Conservation (phyloP, 2,797 vertebrate species). For the Limnodromus scolopaceus region DNA sequence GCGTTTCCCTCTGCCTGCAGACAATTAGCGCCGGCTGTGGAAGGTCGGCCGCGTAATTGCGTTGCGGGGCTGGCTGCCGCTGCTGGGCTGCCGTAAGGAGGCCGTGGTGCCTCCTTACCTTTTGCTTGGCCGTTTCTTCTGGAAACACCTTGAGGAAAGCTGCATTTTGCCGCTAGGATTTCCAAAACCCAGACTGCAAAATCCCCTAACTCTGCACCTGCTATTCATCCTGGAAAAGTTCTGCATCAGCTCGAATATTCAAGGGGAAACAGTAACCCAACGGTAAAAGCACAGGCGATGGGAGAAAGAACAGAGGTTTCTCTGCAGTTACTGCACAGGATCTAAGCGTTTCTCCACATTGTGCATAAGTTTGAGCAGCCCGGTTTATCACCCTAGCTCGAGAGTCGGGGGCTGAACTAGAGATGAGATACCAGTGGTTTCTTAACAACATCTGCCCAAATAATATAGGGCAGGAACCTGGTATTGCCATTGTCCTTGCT, state of each 20-base stretch:
- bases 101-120: background rate
- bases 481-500: rapidly evolving
- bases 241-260: background rate
- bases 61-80: background rate
- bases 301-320: background rate
- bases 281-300: background rate
- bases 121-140: background rate
- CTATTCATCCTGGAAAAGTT: background rate
- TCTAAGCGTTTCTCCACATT: rapidly evolving
- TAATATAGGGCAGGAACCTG: background rate
- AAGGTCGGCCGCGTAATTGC: background rate
- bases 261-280: rapidly evolving
- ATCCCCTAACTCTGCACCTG: background rate
- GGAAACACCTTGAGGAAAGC: background rate
- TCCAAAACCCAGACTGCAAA: background rate
- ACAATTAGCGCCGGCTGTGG: background rate
- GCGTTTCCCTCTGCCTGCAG: slow-evolving; percentile 2
- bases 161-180: background rate
- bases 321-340: rapidly evolving
- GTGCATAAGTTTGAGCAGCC: background rate
- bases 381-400: rapidly evolving
- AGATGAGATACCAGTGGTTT: rapidly evolving
- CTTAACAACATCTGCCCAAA: background rate
- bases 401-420: background rate
- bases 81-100: background rate